Base-by-base conservation (phyloP, 2,113 vertebrate species). In the Charina bottae region DNA sequence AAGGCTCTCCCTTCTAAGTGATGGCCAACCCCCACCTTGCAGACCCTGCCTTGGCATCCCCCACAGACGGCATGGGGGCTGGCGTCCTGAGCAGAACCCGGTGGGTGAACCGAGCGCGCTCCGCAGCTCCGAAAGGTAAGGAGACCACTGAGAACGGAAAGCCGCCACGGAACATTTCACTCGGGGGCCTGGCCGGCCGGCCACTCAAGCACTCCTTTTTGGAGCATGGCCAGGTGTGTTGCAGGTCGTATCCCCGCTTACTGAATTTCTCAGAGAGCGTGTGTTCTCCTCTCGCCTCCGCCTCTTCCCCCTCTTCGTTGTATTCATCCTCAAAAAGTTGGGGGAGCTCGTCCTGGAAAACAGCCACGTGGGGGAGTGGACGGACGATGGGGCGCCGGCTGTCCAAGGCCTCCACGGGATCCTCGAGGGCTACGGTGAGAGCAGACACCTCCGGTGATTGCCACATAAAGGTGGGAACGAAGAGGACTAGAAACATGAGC, bases 251-350 rank as follows among this genome's bases (percentile, higher is more conserved):
- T 4, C 13, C 1, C 89, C 8, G 37, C 98, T 95, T 95, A 99
- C 99, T 98, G 0, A 99, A 99, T 92, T 98, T 99, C 95, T 99
- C 98, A 0, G 97, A 94, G 62, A 99, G 93, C 0, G 97, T 98
- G 95, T 98, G 99, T 89, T 99, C 99, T 0, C 98, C 99, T 5
- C 98, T 97, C 6, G 98, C 97, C 94, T 99, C 99, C 1, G 97
- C 96, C 68, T 97, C 98, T 0, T 98, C 98, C 15, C 1, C 33
- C 83, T 99, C 98, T 1, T 99, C 98, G 0, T 98, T 97, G 0
- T 97, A 98, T 59, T 98, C 98, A 0, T 98, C 97, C 0, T 68
- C 98, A 87, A 99, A 95, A 58, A 97, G 96, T 89, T 97, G 98
- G 54, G 95, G 96, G 87, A 98, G 96, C 1, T 98, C 98, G 0